A percentile compares a stretch with the other conserved stretches of the same genome.
Conservation (phyloP, 2,888 invertebrate genomes). For the Pammene aurita region DNA sequence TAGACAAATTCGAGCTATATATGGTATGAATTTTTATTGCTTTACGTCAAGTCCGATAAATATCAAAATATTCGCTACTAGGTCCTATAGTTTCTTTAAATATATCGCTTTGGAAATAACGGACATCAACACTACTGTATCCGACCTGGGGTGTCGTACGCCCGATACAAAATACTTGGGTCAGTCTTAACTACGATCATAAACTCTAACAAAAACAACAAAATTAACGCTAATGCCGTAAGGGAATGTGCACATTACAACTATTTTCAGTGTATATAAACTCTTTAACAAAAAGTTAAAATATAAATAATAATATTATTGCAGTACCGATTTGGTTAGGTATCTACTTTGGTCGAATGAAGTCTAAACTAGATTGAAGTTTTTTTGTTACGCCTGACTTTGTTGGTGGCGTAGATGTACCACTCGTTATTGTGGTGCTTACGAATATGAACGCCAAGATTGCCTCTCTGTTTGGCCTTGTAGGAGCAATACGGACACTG, state of each 20-base stretch:
- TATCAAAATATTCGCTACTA: constrained; percentile 29
- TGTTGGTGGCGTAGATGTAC: constrained; percentile 79
- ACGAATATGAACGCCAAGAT: constrained; percentile 91
- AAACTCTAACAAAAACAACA: constrained; percentile 81
- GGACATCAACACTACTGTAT: constrained; percentile 18
- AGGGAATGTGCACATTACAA: constrained; percentile 80
- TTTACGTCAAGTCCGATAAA: constrained; percentile 29
- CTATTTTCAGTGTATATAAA: constrained; percentile 74
- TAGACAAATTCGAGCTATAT: constrained; percentile 76
- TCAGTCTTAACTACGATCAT: constrained; percentile 81
- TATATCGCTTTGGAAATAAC: constrained; percentile 28
- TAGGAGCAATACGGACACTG: constrained; percentile 91
- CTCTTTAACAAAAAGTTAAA: constrained; percentile 72
- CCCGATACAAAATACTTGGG: constrained; percentile 71
- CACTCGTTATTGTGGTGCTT: constrained; percentile 87
- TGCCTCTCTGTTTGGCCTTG: constrained; percentile 91
- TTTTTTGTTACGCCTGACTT: constrained; percentile 77
- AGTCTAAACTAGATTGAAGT: constrained; percentile 54
- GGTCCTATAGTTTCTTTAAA: constrained; percentile 13
- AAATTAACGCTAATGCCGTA: constrained; percentile 74
- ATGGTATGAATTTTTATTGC: constrained; percentile 39
- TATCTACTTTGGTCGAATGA: constrained; percentile 78
- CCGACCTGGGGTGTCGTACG: constrained; percentile 62
- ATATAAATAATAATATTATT: constrained; percentile 74
- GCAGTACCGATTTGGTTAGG: constrained; percentile 82